phyloP scores from a whole-genome alignment of 2,797 vertebrate genomes.

The Mus minutoides region DNA sequence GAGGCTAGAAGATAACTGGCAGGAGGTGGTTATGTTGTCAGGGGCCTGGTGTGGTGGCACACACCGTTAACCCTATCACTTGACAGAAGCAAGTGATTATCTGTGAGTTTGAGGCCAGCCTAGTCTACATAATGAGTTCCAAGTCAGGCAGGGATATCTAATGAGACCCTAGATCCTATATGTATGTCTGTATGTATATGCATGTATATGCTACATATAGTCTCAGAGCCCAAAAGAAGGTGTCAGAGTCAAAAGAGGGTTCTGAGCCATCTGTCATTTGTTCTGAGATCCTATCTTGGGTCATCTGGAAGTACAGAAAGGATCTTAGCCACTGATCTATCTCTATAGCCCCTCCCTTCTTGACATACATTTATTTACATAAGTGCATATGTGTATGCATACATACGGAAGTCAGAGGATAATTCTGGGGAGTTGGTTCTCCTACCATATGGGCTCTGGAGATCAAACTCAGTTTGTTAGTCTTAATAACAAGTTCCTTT shows the following conservation, averaged over 20 bases:
- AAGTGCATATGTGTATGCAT: not conserved
- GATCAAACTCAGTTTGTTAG: not conserved
- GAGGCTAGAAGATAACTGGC: not conserved
- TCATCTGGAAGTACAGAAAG: not conserved
- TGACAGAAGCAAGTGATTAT: not conserved
- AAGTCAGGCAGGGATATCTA: not conserved
- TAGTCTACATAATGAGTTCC: not conserved
- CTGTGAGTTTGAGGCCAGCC: not conserved
- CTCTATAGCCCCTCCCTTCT: not conserved
- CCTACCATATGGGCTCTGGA: not conserved
- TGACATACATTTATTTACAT: not conserved
- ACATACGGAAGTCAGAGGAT: not conserved
- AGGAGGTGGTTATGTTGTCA: not conserved
- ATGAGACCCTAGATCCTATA: not conserved
- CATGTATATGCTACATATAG: not conserved
- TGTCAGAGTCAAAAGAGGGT: not conserved
- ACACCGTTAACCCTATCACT: not conserved
- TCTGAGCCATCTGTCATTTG: not conserved
- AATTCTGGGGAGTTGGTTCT: not conserved
- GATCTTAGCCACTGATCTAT: not conserved
- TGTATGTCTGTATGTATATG: too few species aligned
- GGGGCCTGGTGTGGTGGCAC: not conserved
- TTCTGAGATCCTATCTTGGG: not conserved
- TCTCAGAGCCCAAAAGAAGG: not conserved
- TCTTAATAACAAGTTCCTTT: not conserved